Conservation (phyloP, 2,113 vertebrate species). For the Epinephelus moara region DNA sequence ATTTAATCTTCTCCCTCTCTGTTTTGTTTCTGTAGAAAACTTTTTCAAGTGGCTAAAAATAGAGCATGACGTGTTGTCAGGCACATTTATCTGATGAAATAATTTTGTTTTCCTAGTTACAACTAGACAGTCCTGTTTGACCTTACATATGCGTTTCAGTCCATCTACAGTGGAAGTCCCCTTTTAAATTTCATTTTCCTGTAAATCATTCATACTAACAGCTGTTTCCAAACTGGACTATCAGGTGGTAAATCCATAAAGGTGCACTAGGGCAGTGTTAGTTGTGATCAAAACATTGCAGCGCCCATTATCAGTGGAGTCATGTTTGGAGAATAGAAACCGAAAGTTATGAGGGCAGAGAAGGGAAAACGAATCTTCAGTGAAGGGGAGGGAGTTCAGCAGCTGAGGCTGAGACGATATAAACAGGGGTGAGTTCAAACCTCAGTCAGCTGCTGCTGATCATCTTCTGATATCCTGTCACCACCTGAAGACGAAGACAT, state of each 20-base stretch:
- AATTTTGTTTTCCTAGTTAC: too few relatives aligned
- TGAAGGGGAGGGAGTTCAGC: neutral
- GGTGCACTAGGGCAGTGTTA: too few relatives aligned
- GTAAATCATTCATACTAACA: neutral
- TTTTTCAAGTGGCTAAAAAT: too few relatives aligned
- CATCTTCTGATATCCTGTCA: neutral
- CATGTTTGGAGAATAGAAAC: conserved; percentile 44
- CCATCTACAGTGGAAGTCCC: neutral
- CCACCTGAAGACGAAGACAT: neutral
- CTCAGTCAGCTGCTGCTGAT: neutral
- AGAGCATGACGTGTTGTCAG: neutral
- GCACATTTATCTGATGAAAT: neutral
- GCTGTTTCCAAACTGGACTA: neutral
- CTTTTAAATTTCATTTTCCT: neutral
- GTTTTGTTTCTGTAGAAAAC: neutral
- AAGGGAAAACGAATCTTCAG: conserved; percentile 26
- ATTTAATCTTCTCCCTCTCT: neutral
- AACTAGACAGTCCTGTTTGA: neutral
- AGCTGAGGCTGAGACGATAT: conserved; percentile 36
- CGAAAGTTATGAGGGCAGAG: neutral
- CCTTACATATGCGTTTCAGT: neutral
- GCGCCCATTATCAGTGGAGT: neutral
- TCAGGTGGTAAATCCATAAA: neutral
- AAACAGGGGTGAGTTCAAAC: neutral
- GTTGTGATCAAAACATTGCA: neutral